Percentiles rank a stretch among this genome's conserved stretches.
phyloP scores from a whole-genome alignment of 2,797 vertebrate genomes.

The Chromis chromis region DNA sequence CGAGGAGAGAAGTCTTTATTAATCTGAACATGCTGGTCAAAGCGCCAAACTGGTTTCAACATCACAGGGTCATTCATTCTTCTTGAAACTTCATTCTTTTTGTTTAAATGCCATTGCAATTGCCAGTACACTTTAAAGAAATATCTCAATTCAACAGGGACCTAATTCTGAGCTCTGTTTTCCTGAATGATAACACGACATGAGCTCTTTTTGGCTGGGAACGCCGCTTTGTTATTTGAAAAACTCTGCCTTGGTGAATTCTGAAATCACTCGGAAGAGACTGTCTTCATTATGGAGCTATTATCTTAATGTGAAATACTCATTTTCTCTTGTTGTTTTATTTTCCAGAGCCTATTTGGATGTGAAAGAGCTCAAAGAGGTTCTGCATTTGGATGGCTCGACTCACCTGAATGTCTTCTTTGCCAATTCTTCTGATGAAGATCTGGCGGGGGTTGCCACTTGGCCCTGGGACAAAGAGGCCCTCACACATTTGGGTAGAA shows the following conservation, averaged over 20 bases:
- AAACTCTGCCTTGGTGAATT: constrained; percentile 33
- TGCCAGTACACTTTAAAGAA: constrained; percentile 30
- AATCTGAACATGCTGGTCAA: constrained; percentile 19
- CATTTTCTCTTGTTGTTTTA: constrained; percentile 14
- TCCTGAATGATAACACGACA: constrained; percentile 33
- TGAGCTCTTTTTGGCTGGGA: constrained; percentile 23
- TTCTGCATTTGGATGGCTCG: constrained; percentile 93
- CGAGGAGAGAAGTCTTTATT: constrained; percentile 15
- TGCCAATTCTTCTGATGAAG: constrained; percentile 97
- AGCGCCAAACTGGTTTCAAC: constrained; percentile 30
- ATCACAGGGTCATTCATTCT: constrained; percentile 23
- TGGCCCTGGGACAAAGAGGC: constrained; percentile 99
- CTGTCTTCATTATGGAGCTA: constrained; percentile 16
- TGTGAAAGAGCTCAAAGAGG: constrained; percentile 96
- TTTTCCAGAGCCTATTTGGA: constrained; percentile 94
- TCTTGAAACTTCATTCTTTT: constrained; percentile 26
- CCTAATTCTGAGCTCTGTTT: constrained; percentile 37
- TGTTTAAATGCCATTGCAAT: constrained; percentile 3
- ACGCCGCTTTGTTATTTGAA: constrained; percentile 29
- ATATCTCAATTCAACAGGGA: constrained; percentile 35
- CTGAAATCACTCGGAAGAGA: constrained; percentile 24
- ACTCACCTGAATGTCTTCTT: constrained; percentile 99
- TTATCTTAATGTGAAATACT: constrained; percentile 38
- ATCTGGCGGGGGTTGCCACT: constrained; percentile 96
- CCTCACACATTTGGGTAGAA: constrained; percentile 94